phyloP scores from a whole-genome alignment of 2,797 vertebrate genomes.

The Sus cebifrons region DNA sequence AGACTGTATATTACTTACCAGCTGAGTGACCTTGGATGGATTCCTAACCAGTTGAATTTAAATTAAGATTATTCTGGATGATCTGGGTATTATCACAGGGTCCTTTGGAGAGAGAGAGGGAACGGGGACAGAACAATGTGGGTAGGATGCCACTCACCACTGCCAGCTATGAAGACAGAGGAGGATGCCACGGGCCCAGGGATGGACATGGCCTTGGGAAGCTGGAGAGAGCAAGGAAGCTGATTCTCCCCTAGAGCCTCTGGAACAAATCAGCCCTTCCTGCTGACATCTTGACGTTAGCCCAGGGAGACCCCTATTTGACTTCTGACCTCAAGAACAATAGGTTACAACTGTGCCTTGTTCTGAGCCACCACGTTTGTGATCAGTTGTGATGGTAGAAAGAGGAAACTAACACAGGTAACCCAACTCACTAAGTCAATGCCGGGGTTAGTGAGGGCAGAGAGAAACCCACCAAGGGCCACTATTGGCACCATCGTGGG shows the following conservation, averaged over 20 bases:
- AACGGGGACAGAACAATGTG: neutral
- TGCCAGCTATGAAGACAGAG: neutral
- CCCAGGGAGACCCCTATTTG: neutral
- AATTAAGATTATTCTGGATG: neutral
- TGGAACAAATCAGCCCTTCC: neutral
- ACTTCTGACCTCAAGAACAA: neutral
- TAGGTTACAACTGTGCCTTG: neutral
- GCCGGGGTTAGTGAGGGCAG: neutral
- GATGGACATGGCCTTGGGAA: neutral
- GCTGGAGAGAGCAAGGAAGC: neutral
- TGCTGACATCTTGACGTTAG: neutral
- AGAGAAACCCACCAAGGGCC: neutral
- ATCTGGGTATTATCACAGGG: too few relatives aligned
- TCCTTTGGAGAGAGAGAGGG: neutral
- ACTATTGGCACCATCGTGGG: neutral
- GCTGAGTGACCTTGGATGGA: neutral
- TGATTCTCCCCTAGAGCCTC: neutral
- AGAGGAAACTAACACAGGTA: neutral
- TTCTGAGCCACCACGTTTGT: neutral
- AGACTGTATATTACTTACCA: neutral
- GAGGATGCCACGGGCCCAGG: neutral
- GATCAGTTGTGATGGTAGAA: neutral
- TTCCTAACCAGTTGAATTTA: neutral
- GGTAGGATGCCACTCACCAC: too few relatives aligned
- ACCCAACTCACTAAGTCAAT: neutral